A percentile compares a stretch with the other conserved stretches of the same genome.
These are phyloP conservation scores for Neomonachus schauinslandi DNA, from an alignment of 2,113 vertebrate genomes.

Conservation along the genomic window DNA sequence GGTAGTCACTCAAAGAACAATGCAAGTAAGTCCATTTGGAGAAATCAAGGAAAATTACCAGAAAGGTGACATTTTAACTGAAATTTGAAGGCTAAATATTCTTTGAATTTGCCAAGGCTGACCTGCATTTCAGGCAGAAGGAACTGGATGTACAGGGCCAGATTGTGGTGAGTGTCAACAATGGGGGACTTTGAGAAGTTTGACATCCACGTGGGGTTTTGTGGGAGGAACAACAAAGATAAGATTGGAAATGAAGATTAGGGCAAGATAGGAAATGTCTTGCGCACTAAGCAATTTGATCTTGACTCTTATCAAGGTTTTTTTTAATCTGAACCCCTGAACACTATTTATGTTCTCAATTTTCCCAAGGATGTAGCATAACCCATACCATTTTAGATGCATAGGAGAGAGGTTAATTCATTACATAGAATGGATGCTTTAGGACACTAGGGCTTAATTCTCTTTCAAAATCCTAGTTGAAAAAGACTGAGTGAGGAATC, in stretches of 20 bases:
- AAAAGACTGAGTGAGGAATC: neutral
- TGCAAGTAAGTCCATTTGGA: neutral
- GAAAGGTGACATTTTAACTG: neutral
- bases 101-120: neutral
- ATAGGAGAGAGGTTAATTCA: neutral
- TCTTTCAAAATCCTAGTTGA: neutral
- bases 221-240: neutral
- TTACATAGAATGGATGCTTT: neutral
- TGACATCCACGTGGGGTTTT: neutral
- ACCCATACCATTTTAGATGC: too few species aligned
- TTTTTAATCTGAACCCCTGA: neutral
- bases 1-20: neutral
- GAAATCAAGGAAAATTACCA: neutral
- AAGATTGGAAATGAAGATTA: neutral
- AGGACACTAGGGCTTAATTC: neutral
- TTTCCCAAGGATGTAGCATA: neutral
- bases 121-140: neutral
- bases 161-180: accelerated
- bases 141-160: neutral
- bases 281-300: neutral
- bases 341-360: neutral
- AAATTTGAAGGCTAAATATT: neutral
- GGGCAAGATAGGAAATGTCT: neutral
- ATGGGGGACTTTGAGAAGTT: neutral
- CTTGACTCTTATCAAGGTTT: neutral